Evolutionary conservation across 2,888 invertebrate genomes (phyloP), one percentile per base, ranked within the genome.

Genomic region (Eilema caniola): DNA sequence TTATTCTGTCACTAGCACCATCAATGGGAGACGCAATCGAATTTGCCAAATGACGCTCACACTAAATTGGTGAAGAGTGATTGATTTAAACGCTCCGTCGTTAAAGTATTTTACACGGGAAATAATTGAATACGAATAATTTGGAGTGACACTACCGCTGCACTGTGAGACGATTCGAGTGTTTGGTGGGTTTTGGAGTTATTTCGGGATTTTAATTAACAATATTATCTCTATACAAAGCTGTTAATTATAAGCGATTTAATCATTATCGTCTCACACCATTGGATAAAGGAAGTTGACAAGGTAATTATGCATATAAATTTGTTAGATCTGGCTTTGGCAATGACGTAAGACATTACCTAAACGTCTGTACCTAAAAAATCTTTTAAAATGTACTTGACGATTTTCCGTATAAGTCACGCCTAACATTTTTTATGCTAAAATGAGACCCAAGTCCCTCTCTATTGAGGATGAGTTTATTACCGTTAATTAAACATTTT

Each of bases 1-100:
- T 92, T 92, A 93, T 92, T 90, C 91, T 89, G 90, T 86, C 88
- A 87, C 89, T 88, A 88, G 85, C 86, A 86, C 86, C 86, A 86
- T 87, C 90, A 90, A 90, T 91, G 88, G 84, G 87, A 88, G 87
- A 91, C 89, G 91, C 90, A 92, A 94, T 94, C 92, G 90, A 93
- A 92, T 93, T 92, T 91, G 89, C 91, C 89, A 93, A 94, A 93
- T 92, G 90, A 93, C 90, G 90, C 87, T 91, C 91, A 90, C 87
- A 88, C 91, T 90, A 90, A 93, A 93, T 92, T 93, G 90, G 87
- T 90, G 88, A 90, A 90, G 89, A 92, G 90, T 93, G 93, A 93
- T 93, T 93, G 93, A 93, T 93, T 90, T 91, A 89, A 92, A 89
- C 85, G 89, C 82, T 88, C 83, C 85, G 78, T 83, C 76, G 86